Evolutionary conservation across 2,113 vertebrate species (phyloP), one percentile per base, ranked within the genome.

Genomic region (Siphamia tubifer): DNA sequence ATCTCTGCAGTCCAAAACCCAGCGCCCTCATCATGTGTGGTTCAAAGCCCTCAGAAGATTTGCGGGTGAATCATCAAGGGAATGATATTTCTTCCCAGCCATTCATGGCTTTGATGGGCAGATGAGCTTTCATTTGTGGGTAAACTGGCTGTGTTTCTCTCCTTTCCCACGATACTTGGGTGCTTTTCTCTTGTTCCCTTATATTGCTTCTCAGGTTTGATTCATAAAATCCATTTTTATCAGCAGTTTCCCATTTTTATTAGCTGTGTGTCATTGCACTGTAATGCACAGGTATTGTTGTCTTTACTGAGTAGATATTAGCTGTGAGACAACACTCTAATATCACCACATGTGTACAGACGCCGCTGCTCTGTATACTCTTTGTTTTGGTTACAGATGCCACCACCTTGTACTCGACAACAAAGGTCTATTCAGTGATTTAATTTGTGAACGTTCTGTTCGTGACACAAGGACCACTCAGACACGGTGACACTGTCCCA

Each of bases 141-240:
- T 60, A 67, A 66, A 52, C 40, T 48, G 34, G 38, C 21, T 25
- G 23, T 61, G 9, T 62, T 44, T n/a, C 4, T 65, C 49, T 43
- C 67, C 42, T 44, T 64, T 56, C 45, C 36, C n/a, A 13, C 4
- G 31, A 77, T 39, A 32, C 31, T 60, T 44, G 23, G 4, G 16
- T 53, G 66, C 36, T 58, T 58, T 66, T 47, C 39, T 45, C 28
- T 51, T 49, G 43, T 75, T 79, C 57, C 64, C 24, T 68, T 62
- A 49, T 88, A 87, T 90, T 89, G 83, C 84, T 86, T 82, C 63
- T 63, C 39, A 49, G 53, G 62, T 75, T 83, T 51, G 74, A 36
- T 77, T 79, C 49, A 1, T 43, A 57, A 44, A 81, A 77, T 77
- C 72, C 36, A 20, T 53, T 42, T 57, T 58, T 40, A 35, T 47